Percentiles rank a stretch among this genome's conserved stretches.
These are phyloP conservation scores for Sebastes oblongus DNA, from an alignment of 2,797 vertebrate species.

Conservation along the genomic window DNA sequence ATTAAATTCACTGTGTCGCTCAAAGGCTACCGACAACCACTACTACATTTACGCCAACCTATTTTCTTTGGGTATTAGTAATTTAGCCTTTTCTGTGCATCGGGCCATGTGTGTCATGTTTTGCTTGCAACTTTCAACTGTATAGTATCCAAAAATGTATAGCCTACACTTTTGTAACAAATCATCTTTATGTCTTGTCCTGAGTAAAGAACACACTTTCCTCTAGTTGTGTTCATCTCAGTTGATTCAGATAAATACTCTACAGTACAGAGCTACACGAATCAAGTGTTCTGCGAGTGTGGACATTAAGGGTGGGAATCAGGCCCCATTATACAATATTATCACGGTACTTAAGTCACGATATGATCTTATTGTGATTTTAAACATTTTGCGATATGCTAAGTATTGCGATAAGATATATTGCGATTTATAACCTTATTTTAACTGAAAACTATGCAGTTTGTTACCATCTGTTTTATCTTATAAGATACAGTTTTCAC, in stretches of 20 bases:
- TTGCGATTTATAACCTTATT: too few species aligned
- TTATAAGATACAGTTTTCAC: too few species aligned
- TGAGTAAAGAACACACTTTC: background rate
- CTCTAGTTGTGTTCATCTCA: background rate
- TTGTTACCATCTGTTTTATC: too few species aligned
- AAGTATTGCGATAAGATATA: too few species aligned
- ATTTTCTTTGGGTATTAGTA: background rate
- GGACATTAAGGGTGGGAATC: too few species aligned
- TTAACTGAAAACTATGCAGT: too few species aligned
- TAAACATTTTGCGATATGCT: too few species aligned
- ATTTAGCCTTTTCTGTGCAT: background rate
- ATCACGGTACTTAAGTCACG: too few species aligned
- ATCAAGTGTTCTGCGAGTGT: background rate
- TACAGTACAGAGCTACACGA: background rate
- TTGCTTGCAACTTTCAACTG: background rate
- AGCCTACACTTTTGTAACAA: too few species aligned
- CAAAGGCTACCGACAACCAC: background rate
- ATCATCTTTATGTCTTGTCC: background rate
- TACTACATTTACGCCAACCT: background rate
- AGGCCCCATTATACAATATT: too few species aligned
- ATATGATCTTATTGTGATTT: too few species aligned
- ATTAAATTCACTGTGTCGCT: too few species aligned
- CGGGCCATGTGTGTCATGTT: background rate
- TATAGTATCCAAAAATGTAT: background rate
- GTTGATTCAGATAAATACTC: slow-evolving; percentile 1